Evolutionary conservation across 1,140 invertebrate genomes (phyloP), one percentile per base, ranked within the genome.

Genomic region (Lanistes nyassanus): DNA sequence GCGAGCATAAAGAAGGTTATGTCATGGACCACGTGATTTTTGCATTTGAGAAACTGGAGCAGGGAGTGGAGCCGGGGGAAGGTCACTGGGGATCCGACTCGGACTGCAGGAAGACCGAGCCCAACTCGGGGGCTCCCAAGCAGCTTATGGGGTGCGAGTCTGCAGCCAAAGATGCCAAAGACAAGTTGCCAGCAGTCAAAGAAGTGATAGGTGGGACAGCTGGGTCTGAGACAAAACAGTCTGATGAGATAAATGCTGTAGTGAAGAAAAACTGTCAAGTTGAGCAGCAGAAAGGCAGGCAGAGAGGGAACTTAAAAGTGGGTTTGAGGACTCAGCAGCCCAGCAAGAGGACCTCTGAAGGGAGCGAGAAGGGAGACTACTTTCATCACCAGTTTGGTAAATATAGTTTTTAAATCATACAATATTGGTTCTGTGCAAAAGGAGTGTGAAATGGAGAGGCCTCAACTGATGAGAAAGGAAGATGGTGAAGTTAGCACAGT

Each of bases 321-420:
- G 42, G 42, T 47, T 13, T 13, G 9, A 47, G 19, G 42, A 13
- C 42, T 47, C 42, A 47, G 42, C 19, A 9, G 19, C 42, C 19
- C 42, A 6, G 16, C 51, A 72, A 60, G 70, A 72, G 42, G 56
- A 37, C 31, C 9, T 9, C 29, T 37, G 7, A 37, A 6, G 21
- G 11, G 4, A 72, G 26, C 16, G 70, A 55, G 58, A 72, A 37
- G n/a, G 70, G 36, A 34, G 70, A 72, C 36, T 72, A 60, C 56
- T 72, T 56, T 26, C 70, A 72, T 55, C 70, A 72, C 23, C 55
- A 60, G n/a, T n/a, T 56, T 36, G 70, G 70, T 72, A 62, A 58
- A 37, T 47, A 42, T 36, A n/a, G 16, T 0, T 66, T 16, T 13
- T 66, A 16, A 53, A n/a, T n/a, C n/a, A n/a, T n/a, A n/a, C n/a